Base-by-base conservation (phyloP, 2,797 vertebrate genomes). In the Acropternis orthonyx region DNA sequence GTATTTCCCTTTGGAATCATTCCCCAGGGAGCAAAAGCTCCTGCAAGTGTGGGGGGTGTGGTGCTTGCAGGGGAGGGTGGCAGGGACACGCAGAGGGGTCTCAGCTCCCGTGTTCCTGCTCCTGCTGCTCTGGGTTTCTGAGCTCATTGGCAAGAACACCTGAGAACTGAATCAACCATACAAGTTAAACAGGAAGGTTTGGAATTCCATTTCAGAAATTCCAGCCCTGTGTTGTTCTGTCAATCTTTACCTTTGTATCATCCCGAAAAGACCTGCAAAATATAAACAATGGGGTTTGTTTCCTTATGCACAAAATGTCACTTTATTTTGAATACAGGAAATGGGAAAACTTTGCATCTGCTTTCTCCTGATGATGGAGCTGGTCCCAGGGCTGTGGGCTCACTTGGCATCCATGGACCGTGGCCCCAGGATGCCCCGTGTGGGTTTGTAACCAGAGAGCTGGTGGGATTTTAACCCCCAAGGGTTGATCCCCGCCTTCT, bases 91-190 rank as follows among this genome's bases (percentile, higher is more conserved):
- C 23, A 2, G 22, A 15, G 37, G 16, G 61, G 44, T 8, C 39
- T 76, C 72, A 58, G 49, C 72, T 44, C 54, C 44, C 24, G 0
- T 24, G 22, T 21, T 15, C 49, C 66, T 52, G 28, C 72, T 27
- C 22, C 22, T 39, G 51, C 63, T 43, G 65, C 12, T 22, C 58
- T 51, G 72, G 43, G 19, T 22, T 1, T 3, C 20, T 39, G 83
- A 89, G 48, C 68, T 69, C 79, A 22, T 30, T 54, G 77, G 73
- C 56, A 79, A 20, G 19, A 84, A 39, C 56, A 55, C 48, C 78
- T 79, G 17, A 68, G 78, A 68, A 68, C 52, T n/a, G 78, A 82
- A 85, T 56, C 85, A 88, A 82, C 78, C 55, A 41, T 68, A 74
- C 34, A 43, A 62, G 56, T 73, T 88, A 23, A 65, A 79, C 59